Evolutionary conservation across 2,888 invertebrate species (phyloP).

Genomic region (Harmothoe impar): DNA sequence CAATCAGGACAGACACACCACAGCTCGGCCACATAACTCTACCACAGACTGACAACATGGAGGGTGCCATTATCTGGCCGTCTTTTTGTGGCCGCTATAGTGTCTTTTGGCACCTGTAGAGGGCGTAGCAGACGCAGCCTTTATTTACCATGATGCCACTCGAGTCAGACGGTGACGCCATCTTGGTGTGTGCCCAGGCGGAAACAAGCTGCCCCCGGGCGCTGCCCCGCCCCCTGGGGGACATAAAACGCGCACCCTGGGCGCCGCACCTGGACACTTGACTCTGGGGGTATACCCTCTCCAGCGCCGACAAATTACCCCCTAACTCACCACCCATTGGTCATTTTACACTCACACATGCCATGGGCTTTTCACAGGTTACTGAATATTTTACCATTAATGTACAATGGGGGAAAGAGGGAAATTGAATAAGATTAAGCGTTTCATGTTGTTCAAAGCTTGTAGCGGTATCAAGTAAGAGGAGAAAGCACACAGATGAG

Average conservation of each 20-base stretch:
- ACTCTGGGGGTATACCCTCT: slow-evolving; percentile 12
- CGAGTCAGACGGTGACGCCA: slow-evolving; percentile 26
- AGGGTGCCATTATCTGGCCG: neutral
- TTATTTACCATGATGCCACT: slow-evolving; percentile 34
- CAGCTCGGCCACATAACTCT: neutral
- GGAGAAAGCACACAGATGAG: no score
- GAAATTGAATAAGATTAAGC: neutral
- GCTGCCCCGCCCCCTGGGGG: slow-evolving; percentile 8
- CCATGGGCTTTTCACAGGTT: neutral
- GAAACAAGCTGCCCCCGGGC: neutral
- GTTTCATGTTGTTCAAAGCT: no score
- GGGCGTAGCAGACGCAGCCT: neutral
- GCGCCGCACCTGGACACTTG: slow-evolving; percentile 47
- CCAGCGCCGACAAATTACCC: slow-evolving; percentile 42
- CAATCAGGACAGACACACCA: neutral
- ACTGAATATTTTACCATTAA: slow-evolving; percentile 23
- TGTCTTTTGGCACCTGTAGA: neutral
- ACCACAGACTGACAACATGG: slow-evolving; percentile 22
- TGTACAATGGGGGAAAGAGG: neutral
- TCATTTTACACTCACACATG: neutral
- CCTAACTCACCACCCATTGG: slow-evolving; percentile 2
- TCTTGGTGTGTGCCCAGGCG: slow-evolving; percentile 10
- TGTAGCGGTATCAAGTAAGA: no score
- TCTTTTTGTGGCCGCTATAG: neutral
- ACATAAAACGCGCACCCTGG: neutral